Base-by-base conservation (phyloP, 1,140 invertebrate species). In the Diachasma alloeum region DNA sequence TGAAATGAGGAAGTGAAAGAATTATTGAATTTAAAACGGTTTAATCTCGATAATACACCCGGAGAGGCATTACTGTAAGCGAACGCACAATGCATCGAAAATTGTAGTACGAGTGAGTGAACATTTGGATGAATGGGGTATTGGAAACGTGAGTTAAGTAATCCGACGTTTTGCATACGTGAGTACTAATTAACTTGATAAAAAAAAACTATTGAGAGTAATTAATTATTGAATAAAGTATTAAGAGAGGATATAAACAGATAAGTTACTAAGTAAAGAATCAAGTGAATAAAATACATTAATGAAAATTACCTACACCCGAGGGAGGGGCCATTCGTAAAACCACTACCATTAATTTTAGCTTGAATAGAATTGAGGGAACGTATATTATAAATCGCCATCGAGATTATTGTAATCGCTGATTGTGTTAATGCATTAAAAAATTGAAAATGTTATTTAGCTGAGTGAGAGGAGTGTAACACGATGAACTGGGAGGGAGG, bases 301-400 rank as follows among this genome's bases (percentile, higher is more conserved):
- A 44, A 69, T 68, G 31, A 36, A 70, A 48, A 59, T 37, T 31
- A 72, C 31, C 17, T 26, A 81, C 76, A 82, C 76, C 80, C 78
- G 78, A 75, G 76, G 77, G 78, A 81, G 81, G 81, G 81, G 84
- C 81, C 84, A 84, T 81, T 68, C 79, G 68, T 83, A 80, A 81
- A 72, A 19, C 36, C 48, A 82, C 70, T 83, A 77, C 68, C 81
- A 82, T 82, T 36, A 48, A 48, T 42, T 80, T 74, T 83, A 84
- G 77, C 46, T 59, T 79, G 86, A 76, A 70, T 67, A 67, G 63
- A 67, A 56, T 78, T 75, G 63, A 81, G 72, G 63, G 74, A 79
- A 82, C 78, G 71, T 81, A 53, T 53, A 53, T 53, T 19, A 53
- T 17, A 53, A 53, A 53, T 53, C 24, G 59, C 59, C 59, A 63